phyloP scores from a whole-genome alignment of 2,888 invertebrate species.

The Helleia helle region DNA sequence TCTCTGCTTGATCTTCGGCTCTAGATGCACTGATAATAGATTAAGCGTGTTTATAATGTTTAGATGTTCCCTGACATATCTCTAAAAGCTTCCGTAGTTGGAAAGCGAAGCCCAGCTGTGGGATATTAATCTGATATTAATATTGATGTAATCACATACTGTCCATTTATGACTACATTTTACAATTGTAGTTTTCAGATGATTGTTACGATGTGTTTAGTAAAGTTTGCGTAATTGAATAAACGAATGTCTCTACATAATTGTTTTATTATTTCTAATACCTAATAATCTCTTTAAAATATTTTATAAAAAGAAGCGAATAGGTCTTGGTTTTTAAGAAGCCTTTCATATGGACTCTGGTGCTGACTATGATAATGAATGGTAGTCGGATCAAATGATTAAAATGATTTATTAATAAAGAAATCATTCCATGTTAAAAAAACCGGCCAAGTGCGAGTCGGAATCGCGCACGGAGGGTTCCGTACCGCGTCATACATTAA shows the following conservation, averaged over 20 bases:
- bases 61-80: slow-evolving; percentile 12
- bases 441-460: no score
- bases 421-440: no score
- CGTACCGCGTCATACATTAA: no score
- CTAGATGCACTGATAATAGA: slow-evolving; percentile 11
- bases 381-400: no score
- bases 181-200: slow-evolving; percentile 7
- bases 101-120: background rate
- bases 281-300: no score
- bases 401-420: no score
- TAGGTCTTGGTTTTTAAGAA: no score
- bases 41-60: slow-evolving; percentile 12
- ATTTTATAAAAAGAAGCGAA: no score
- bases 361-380: no score
- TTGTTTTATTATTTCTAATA: slow-evolving; percentile 21
- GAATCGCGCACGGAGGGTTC: no score
- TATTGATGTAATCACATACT: slow-evolving; percentile 10
- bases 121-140: background rate
- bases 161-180: slow-evolving; percentile 11
- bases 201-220: slow-evolving; percentile 24
- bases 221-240: slow-evolving; percentile 30
- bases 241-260: slow-evolving; percentile 30
- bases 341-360: no score
- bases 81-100: slow-evolving; percentile 1
- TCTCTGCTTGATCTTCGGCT: background rate